A percentile compares a stretch with the other conserved stretches of the same genome.
phyloP scores from a whole-genome alignment of 1,140 invertebrate genomes.

The Thrips palmi region DNA sequence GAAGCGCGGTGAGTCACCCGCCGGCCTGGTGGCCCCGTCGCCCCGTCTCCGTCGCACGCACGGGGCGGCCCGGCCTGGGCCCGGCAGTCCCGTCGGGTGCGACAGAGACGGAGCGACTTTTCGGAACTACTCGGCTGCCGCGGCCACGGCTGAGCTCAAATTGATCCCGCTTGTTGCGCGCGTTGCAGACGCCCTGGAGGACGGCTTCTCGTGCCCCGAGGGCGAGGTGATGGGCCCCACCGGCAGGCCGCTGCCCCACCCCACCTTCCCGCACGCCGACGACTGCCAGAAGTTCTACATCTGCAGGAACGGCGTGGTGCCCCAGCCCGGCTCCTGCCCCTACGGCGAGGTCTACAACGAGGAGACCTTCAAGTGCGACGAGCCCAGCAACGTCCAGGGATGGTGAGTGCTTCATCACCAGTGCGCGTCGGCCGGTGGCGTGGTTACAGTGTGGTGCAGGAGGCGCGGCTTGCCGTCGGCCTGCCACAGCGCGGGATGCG shows the following conservation, averaged over 20 bases:
- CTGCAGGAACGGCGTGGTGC: slow-evolving; percentile 55
- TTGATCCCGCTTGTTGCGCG: no score
- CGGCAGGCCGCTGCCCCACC: slow-evolving; percentile 50
- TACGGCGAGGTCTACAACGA: slow-evolving; percentile 65
- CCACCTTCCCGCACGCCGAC: slow-evolving; percentile 60
- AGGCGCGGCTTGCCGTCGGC: no score
- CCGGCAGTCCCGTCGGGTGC: no score
- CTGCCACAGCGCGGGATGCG: no score
- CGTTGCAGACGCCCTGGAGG: slow-evolving; percentile 40
- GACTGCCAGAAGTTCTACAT: slow-evolving; percentile 77
- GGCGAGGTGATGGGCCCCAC: slow-evolving; percentile 45
- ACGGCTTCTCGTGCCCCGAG: slow-evolving; percentile 60
- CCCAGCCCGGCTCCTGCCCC: slow-evolving; percentile 56
- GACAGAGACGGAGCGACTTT: no score
- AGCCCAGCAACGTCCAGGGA: slow-evolving; percentile 59
- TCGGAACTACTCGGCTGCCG: no score
- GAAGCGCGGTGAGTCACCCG: slow-evolving; percentile 39
- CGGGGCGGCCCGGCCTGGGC: no score
- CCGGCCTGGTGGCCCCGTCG: no score
- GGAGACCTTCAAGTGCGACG: slow-evolving; percentile 58
- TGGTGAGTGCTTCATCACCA: slow-evolving; percentile 55
- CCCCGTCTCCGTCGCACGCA: no score
- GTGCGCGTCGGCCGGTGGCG: no score
- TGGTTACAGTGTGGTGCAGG: no score
- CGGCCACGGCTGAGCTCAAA: no score